Evolutionary conservation across 2,113 vertebrate genomes (phyloP).

Genomic region (Trinectes maculatus): DNA sequence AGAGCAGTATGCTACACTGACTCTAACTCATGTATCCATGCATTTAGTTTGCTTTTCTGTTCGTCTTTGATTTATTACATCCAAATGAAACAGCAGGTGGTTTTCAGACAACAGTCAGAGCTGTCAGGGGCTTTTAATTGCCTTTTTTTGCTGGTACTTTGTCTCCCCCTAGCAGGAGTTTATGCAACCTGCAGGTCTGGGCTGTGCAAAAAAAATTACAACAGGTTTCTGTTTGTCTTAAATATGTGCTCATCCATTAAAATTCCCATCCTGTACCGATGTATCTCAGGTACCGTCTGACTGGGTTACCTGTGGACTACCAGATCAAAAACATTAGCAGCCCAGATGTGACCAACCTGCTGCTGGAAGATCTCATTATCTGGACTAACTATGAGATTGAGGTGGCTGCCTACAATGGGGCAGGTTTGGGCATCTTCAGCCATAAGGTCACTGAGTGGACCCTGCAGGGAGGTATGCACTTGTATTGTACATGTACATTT

Average conservation of each 20-base stretch:
- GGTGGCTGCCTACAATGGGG: conserved; percentile 95
- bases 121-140: conserved; percentile 35
- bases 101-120: conserved; percentile 42
- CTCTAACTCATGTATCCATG: conserved; percentile 64
- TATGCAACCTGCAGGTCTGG: conserved; percentile 32
- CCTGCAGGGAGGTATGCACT: conserved; percentile 83
- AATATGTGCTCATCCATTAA: neutral
- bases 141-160: conserved; percentile 65
- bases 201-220: neutral
- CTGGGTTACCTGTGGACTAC: conserved; percentile 93
- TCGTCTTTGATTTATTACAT: conserved; percentile 58
- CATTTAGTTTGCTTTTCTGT: conserved; percentile 68
- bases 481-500: neutral
- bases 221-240: neutral
- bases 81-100: conserved; percentile 68
- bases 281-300: conserved; percentile 90
- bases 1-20: conserved; percentile 53
- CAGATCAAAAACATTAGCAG: conserved; percentile 97
- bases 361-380: conserved; percentile 97
- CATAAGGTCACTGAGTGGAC: conserved; percentile 98
- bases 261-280: neutral
- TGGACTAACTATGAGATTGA: conserved; percentile 99
- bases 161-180: conserved; percentile 70
- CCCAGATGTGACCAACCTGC: conserved; percentile 90
- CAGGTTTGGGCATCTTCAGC: conserved; percentile 92